A percentile compares a stretch with the other conserved stretches of the same genome.
phyloP scores from a whole-genome alignment of 2,797 vertebrate genomes.

The Eupleurogrammus muticus region DNA sequence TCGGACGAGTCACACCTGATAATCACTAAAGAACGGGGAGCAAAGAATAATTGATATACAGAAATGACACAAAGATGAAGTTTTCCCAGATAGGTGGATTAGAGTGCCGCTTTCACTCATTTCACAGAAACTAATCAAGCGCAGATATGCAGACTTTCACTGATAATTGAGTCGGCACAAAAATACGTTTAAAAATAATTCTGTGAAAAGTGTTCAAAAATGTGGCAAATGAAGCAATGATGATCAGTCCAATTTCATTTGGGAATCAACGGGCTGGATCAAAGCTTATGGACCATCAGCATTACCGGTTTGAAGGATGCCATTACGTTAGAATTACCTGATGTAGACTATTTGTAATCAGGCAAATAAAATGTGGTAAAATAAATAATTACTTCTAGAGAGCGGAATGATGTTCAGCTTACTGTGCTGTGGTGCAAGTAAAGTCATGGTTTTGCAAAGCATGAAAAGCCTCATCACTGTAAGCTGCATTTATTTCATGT shows the following conservation, averaged over 20 bases:
- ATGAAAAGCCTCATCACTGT: too few relatives aligned
- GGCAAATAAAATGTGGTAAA: not conserved
- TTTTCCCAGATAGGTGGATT: conserved; percentile 54
- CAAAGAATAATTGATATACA: conserved; percentile 57
- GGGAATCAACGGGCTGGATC: conserved; percentile 1
- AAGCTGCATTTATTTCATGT: too few relatives aligned
- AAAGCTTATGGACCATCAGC: not conserved
- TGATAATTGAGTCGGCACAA: conserved; percentile 40
- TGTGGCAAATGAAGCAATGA: conserved; percentile 47
- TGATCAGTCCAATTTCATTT: conserved; percentile 8
- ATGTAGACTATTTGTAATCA: not conserved
- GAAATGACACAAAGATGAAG: conserved; percentile 52
- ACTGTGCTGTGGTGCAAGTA: too few relatives aligned
- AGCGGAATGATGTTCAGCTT: too few relatives aligned
- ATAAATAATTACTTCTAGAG: not conserved
- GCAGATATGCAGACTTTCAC: conserved; percentile 18
- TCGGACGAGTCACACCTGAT: conserved; percentile 59
- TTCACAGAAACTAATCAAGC: conserved; percentile 55
- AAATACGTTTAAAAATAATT: conserved; percentile 45
- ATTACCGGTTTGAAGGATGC: conserved; percentile 1
- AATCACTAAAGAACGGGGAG: conserved; percentile 51
- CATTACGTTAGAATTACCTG: not conserved
- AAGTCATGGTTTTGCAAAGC: too few relatives aligned
- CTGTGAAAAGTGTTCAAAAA: conserved; percentile 27
- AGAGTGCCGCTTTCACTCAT: conserved; percentile 38